These are phyloP conservation scores for Rhodophaea formosa DNA, from an alignment of 2,888 invertebrate species.

Conservation along the genomic window DNA sequence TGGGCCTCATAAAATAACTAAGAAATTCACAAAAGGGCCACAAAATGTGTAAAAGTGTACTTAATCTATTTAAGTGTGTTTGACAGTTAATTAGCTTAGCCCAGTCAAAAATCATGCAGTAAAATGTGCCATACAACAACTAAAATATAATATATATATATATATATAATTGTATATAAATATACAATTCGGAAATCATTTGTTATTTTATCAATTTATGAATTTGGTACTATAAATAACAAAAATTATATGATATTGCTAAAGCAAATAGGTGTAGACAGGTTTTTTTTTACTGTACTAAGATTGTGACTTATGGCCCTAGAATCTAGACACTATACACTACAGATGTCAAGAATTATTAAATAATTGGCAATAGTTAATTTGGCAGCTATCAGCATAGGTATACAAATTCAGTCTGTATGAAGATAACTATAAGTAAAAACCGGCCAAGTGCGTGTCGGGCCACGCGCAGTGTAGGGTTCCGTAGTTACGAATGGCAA, in stretches of 20 bases:
- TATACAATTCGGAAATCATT: too few species aligned
- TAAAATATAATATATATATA: too few species aligned
- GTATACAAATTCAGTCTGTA: conserved; percentile 47
- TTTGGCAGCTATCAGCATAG: conserved; percentile 60
- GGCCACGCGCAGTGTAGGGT: too few species aligned
- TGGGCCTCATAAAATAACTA: not conserved
- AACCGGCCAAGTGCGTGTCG: too few species aligned
- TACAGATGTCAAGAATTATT: conserved; percentile 25
- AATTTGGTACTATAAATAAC: too few species aligned
- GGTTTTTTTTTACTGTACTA: not conserved
- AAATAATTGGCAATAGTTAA: conserved; percentile 54
- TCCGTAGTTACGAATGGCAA: too few species aligned
- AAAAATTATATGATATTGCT: too few species aligned
- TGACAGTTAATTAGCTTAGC: not conserved
- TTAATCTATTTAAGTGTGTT: not conserved
- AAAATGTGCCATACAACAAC: too few species aligned
- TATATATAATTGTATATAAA: too few species aligned
- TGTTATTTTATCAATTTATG: too few species aligned
- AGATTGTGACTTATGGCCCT: conserved; percentile 14
- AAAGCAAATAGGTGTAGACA: too few species aligned
- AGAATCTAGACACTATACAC: conserved; percentile 16
- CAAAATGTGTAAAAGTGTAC: not conserved
- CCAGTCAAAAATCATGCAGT: too few species aligned
- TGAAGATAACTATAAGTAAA: conserved; percentile 30
- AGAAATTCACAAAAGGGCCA: conserved; percentile 5